Evolutionary conservation across 2,797 vertebrate genomes (phyloP), one percentile per base, ranked within the genome.

Genomic region (Paramormyrops hopkinsi): DNA sequence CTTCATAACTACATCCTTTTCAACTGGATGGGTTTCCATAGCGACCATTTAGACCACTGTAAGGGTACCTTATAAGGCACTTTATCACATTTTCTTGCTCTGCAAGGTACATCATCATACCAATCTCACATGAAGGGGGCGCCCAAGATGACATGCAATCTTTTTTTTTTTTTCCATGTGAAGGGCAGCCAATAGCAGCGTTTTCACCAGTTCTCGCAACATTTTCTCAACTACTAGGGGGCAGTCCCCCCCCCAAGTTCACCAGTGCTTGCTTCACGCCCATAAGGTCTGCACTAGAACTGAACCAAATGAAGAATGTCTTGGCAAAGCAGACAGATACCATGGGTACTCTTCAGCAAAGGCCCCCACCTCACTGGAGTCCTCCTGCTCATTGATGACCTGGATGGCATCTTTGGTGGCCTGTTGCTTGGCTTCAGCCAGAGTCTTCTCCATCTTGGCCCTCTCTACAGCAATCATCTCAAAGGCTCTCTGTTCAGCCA

Each of bases 401-500:
- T 97, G 90, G 93, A 99, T 97, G 73, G 98, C 98, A 0, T 99
- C 98, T 91, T 99, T 97, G 0, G 98, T 96, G n/a, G 98, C 98
- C 94, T 99, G 98, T 90, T 96, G 96, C 94, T 99, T 99, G 22
- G 98, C 97, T 0, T 99, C 98, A 0, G 96, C 96, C 25, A 99
- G 97, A 54, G 98, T 99, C 93, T 99, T 98, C 90, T 99, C 98
- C 98, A 99, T 99, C 91, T 98, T 98, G 0, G 98, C 98, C 91
- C 98, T 96, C 94, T 99, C 98, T 0, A 97, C 94, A 0, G 98
- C 96, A 4, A 99, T 99, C 97, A 99, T 99, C 96, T 99, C 98
- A 1, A 99, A 99, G 0, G 98, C 98, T 94, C 99, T 99, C 95
- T 99, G 98, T 92, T 99, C 98, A 0, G 98, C 98, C 93, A 99